A percentile compares a stretch with the other conserved stretches of the same genome.
phyloP scores from a whole-genome alignment of 2,113 vertebrate genomes.

The Myanophis thanlyinensis region DNA sequence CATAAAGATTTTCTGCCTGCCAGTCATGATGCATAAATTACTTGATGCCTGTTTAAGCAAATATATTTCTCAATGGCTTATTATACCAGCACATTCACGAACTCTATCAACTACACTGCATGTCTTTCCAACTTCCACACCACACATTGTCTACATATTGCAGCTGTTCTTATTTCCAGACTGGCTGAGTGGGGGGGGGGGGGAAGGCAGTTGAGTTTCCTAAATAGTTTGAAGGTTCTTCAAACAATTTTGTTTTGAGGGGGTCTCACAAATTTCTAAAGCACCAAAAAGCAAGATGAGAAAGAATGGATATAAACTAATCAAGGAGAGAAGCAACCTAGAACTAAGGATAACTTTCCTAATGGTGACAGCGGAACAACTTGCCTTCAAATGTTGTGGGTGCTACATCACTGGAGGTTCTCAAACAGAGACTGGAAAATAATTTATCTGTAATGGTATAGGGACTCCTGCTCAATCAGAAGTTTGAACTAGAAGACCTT shows the following conservation, averaged over 20 bases:
- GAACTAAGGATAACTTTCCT: background rate
- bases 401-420: no score
- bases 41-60: slow-evolving; percentile 53
- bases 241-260: background rate
- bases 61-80: slow-evolving; percentile 35
- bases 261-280: background rate
- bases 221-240: background rate
- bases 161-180: background rate
- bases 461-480: background rate
- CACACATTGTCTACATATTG: background rate
- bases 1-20: slow-evolving; percentile 24
- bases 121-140: background rate
- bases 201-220: background rate
- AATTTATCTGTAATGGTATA: background rate
- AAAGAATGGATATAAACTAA: background rate
- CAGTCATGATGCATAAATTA: slow-evolving; percentile 41
- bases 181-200: no score
- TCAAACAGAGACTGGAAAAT: no score
- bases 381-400: no score
- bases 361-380: no score
- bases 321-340: background rate
- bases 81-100: background rate
- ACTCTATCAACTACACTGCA: background rate
- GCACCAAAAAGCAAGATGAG: background rate
- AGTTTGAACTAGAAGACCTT: background rate